These are phyloP conservation scores for Nomada fucata DNA, from an alignment of 2,888 invertebrate genomes.

Conservation along the genomic window DNA sequence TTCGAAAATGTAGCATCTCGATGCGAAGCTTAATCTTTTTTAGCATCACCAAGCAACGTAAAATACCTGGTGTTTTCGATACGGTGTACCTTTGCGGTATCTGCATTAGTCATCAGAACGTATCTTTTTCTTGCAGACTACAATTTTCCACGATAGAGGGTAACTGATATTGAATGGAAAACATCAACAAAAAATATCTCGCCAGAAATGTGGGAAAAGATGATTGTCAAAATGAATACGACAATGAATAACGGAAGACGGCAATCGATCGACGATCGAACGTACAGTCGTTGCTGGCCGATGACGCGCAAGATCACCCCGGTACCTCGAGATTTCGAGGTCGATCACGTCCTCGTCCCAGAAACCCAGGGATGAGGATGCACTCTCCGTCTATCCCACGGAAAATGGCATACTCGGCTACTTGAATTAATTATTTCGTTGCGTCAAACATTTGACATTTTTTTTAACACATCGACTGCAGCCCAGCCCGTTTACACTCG, in stretches of 20 bases:
- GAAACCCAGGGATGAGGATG: conserved; percentile 61
- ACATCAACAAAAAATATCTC: not conserved
- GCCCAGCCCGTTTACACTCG: not conserved
- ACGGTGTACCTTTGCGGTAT: too few species aligned
- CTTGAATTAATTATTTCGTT: conserved; percentile 66
- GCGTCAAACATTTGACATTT: conserved; percentile 62
- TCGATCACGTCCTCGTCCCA: conserved; percentile 65
- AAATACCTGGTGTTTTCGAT: too few species aligned
- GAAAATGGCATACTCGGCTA: conserved; percentile 63
- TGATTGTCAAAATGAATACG: not conserved
- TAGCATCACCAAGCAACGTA: too few species aligned
- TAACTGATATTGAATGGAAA: not conserved
- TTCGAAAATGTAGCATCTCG: too few species aligned
- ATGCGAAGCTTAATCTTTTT: too few species aligned
- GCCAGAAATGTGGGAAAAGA: not conserved
- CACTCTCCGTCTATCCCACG: conserved; percentile 59
- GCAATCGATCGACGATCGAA: conserved; percentile 42
- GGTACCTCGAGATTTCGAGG: conserved; percentile 62
- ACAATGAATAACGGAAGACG: not conserved
- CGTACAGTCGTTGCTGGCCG: conserved; percentile 14
- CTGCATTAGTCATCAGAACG: too few species aligned
- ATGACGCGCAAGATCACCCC: conserved; percentile 61
- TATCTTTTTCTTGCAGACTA: too few species aligned
- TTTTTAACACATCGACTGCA: conserved; percentile 28
- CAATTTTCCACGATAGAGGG: not conserved